Evolutionary conservation across 2,113 vertebrate species (phyloP), one percentile per base, ranked within the genome.

Genomic region (Regulus satrapa): DNA sequence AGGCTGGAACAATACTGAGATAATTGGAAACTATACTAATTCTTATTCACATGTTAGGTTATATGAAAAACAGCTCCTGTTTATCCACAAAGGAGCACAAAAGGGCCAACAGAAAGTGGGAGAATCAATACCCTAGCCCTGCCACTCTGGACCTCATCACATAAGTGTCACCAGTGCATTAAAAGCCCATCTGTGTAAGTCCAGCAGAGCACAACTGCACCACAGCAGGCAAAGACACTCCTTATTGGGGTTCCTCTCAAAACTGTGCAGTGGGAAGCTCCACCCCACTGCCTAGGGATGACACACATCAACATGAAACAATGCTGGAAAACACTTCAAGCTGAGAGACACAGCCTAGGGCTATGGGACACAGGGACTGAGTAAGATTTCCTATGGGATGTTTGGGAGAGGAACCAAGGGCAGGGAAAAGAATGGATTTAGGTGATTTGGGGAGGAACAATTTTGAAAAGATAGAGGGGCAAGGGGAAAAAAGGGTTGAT

Each of bases 171-270:
- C 25, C 55, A 88, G 28, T 1, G 1, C 8, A 46, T 45, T 54
- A 77, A 85, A 77, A 26, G 28, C 14, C 29, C 45, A 36, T n/a
- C 14, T 34, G 17, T 54, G 23, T 13, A 79, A 67, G 16, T 45
- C 26, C 74, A 77, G 55, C 49, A 85, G 45, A 40, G 21, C 12
- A 25, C 43, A 88, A n/a, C 25, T 61, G 49, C 40, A 83, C n/a
- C 54, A 34, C 0, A 0, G 48, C 58, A 76, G 58, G 25, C 13
- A 67, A 71, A 66, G 16, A 10, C 13, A 55, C 13, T 54, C 12
- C 1, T 24, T 58, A 14, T 7, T 38, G 20, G 24, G 18, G 18
- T 9, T 18, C 8, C 49, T 68, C 54, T 54, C 34, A 38, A 19
- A 43, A 38, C 38, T 45, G 26, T 41, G 18, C 24, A 67, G 20